These are phyloP conservation scores for Calosoma granatense DNA, from an alignment of 1,140 invertebrate species.

Conservation along the genomic window DNA sequence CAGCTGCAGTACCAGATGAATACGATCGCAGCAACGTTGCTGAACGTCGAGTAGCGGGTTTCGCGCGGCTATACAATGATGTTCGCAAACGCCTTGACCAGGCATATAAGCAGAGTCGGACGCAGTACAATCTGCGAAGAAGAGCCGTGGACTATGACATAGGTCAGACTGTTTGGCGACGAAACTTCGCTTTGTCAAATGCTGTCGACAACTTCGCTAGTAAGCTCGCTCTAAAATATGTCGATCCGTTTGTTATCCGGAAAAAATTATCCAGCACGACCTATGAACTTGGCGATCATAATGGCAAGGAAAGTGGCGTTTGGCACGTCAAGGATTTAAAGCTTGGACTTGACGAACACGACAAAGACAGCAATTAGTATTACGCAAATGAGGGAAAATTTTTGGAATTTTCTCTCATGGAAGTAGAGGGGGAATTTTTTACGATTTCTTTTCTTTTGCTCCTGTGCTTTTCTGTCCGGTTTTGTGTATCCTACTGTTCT, in stretches of 20 bases:
- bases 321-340: neutral
- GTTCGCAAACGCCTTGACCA: neutral
- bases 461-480: too few relatives aligned
- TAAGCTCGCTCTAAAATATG: conserved; percentile 13
- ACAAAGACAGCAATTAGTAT: too few relatives aligned
- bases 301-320: neutral
- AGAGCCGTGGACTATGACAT: neutral
- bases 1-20: too few relatives aligned
- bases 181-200: neutral
- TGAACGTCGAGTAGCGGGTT: neutral
- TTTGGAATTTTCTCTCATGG: too few relatives aligned
- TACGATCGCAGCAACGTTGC: neutral
- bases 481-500: too few relatives aligned
- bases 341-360: too few relatives aligned
- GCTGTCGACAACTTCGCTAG: neutral
- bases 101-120: neutral
- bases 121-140: neutral
- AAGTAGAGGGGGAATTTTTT: too few relatives aligned
- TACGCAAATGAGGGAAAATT: too few relatives aligned
- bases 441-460: too few relatives aligned
- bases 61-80: neutral
- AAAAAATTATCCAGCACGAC: neutral
- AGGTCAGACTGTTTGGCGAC: neutral
- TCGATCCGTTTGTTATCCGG: neutral
- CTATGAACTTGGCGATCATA: neutral